Base-by-base conservation (phyloP, 2,113 vertebrate genomes). In the Helogale parvula region DNA sequence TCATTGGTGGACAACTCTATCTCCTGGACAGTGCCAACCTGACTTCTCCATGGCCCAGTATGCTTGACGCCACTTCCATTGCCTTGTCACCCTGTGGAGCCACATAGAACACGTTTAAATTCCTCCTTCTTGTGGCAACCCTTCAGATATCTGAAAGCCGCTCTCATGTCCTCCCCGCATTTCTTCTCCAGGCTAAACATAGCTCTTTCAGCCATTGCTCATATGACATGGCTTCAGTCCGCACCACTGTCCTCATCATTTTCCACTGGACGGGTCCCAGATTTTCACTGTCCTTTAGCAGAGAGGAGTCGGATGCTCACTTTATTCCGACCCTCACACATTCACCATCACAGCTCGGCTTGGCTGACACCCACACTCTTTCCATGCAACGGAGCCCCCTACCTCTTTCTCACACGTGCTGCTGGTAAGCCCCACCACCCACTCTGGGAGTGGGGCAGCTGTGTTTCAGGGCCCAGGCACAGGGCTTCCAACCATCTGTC, bases 281-380 rank as follows among this genome's bases (percentile, higher is more conserved):
- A 52, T 50, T 54, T 76, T 68, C 50, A 45, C 47, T 1, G 16
- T 77, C 81, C 69, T 71, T 27, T 47, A 77, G 69, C 31, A 21
- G 14, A 50, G 13, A 7, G 21, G 60, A 57, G 14, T 17, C 7
- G 11, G 65, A 21, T 16, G 1, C 14, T 25, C 45, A 11, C 50
- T 82, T 54, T 60, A 2, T 83, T 33, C n/a, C 2, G 2, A 66
- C 1, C 3, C n/a, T n/a, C 8, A 0, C 12, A 2, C 8, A 35
- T 10, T 41, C 11, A 5, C 7, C 0, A 0, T 29, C 50, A 7
- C 17, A 41, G 47, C 25, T 27, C 16, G 17, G 63, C 74, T 60
- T 60, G 13, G 81, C 63, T 65, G 81, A 47, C 8, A 31, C 7
- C 9, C 25, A 23, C 3, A 15, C 23, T 23, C n/a, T 27, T 0